Conservation (phyloP, 2,888 invertebrate species). For the Amphimallon solstitiale region DNA sequence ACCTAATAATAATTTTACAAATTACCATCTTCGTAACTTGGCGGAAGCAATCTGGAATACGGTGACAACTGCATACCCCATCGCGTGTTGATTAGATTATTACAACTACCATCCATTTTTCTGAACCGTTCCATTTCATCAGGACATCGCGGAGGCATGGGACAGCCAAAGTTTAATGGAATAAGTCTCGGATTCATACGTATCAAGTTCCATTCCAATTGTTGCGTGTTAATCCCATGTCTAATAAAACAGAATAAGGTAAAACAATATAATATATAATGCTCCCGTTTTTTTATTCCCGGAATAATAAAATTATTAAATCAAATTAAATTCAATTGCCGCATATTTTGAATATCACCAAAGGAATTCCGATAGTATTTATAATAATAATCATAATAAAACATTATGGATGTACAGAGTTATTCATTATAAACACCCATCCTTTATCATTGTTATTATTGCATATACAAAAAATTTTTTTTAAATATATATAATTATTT, state of each 20-base stretch:
- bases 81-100: slow-evolving; percentile 74
- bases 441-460: too few species aligned
- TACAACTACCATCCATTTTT: slow-evolving; percentile 83
- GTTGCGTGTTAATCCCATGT: slow-evolving; percentile 62
- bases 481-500: too few species aligned
- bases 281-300: too few species aligned
- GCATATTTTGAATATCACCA: too few species aligned
- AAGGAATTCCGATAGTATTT: too few species aligned
- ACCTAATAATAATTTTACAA: not conserved
- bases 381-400: too few species aligned
- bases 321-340: too few species aligned
- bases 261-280: too few species aligned
- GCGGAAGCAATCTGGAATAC: slow-evolving; percentile 73
- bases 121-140: slow-evolving; percentile 69
- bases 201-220: slow-evolving; percentile 63
- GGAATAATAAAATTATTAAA: too few species aligned
- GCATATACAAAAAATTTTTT: too few species aligned
- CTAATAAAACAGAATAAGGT: slow-evolving; percentile 51
- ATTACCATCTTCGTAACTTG: slow-evolving; percentile 73
- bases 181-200: slow-evolving; percentile 62
- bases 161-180: slow-evolving; percentile 61
- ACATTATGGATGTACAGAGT: too few species aligned
- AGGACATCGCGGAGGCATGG: slow-evolving; percentile 62
- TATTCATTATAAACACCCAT: too few species aligned
- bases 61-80: slow-evolving; percentile 79